Evolutionary conservation across 2,888 invertebrate genomes (phyloP).

Genomic region (Odontothrips loti): DNA sequence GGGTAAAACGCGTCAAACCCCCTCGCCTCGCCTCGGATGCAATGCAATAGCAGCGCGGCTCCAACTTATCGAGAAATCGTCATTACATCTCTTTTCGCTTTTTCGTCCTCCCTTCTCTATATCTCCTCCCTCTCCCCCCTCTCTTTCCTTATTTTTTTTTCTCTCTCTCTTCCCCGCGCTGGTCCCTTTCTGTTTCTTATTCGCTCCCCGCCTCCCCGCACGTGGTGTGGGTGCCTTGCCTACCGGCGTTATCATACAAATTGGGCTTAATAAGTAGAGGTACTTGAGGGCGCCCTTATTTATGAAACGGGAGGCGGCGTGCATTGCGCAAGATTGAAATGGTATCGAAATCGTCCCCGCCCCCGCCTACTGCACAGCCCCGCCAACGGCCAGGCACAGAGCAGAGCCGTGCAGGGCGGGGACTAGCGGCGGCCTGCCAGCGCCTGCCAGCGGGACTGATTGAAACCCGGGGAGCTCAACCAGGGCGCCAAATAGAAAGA

Average conservation of each 20-base stretch:
- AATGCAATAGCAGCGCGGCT: neutral
- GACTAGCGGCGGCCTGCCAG: too few species aligned
- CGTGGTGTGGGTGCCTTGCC: neutral
- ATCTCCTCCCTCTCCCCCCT: neutral
- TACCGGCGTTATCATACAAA: slow-evolving; percentile 19
- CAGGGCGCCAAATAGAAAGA: too few species aligned
- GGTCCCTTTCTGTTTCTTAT: too few species aligned
- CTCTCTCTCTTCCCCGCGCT: neutral
- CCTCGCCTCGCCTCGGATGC: too few species aligned
- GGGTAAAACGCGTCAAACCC: too few species aligned
- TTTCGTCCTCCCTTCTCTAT: neutral
- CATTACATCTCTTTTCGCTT: neutral
- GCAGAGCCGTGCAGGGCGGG: too few species aligned
- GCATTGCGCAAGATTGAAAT: slow-evolving; percentile 1
- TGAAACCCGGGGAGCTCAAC: neutral
- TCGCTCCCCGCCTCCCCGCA: neutral
- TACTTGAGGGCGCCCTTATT: slow-evolving; percentile 6
- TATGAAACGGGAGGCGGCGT: neutral
- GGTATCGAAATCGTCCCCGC: slow-evolving; percentile 17
- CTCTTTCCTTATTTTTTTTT: too few species aligned
- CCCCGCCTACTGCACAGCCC: neutral
- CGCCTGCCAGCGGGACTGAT: neutral
- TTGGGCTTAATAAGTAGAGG: slow-evolving; percentile 15
- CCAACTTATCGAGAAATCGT: slow-evolving; percentile 19
- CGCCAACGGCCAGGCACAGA: neutral